Conservation (phyloP, 1,140 invertebrate species). For the Drosophila micromelanica region DNA sequence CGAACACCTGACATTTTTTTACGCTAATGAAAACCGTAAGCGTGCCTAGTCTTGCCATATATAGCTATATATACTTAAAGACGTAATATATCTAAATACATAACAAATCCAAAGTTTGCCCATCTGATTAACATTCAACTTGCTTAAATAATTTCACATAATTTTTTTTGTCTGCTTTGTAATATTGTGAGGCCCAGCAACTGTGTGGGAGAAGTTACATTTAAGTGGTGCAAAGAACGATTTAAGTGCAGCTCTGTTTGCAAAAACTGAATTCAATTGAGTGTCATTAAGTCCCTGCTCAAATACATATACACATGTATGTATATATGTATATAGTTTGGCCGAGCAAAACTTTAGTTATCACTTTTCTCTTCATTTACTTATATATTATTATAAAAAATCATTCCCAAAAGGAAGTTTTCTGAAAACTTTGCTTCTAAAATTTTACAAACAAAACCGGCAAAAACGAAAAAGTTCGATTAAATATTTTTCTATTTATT, state of each 20-base stretch:
- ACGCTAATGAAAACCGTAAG: slow-evolving; percentile 50
- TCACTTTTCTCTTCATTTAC: no score
- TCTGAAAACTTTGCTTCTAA: no score
- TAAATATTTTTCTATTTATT: no score
- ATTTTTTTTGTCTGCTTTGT: slow-evolving; percentile 5
- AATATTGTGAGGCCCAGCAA: no score
- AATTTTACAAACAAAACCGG: no score
- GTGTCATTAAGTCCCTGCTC: background rate
- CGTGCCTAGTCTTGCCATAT: no score
- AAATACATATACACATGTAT: background rate
- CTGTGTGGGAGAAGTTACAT: background rate
- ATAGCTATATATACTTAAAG: background rate
- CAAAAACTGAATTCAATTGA: background rate
- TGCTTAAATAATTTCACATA: slow-evolving; percentile 26
- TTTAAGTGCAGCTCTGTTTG: no score
- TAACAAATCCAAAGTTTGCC: slow-evolving; percentile 4
- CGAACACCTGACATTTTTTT: slow-evolving; percentile 42
- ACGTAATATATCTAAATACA: slow-evolving; percentile 3
- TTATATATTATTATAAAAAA: no score
- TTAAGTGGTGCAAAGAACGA: slow-evolving; percentile 3
- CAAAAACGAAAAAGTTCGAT: no score
- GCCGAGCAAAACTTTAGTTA: no score
- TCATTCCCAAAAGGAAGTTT: no score
- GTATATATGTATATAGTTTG: background rate
- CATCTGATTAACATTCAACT: slow-evolving; percentile 39